These are phyloP conservation scores for Temnothorax longispinosus DNA, from an alignment of 1,140 invertebrate species.

Conservation along the genomic window DNA sequence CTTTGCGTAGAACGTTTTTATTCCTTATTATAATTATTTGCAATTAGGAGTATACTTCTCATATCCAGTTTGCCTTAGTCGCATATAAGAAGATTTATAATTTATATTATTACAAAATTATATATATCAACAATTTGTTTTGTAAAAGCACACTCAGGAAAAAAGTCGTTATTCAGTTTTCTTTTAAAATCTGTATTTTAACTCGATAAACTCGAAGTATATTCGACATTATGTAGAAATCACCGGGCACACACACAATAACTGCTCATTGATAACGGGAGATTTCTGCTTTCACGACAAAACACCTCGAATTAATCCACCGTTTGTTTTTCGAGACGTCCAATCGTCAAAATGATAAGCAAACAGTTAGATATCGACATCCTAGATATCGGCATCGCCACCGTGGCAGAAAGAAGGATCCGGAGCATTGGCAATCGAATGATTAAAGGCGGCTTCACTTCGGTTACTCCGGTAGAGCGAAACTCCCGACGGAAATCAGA, in stretches of 20 bases:
- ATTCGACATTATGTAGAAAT: neutral
- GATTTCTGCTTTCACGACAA: neutral
- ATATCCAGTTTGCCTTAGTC: neutral
- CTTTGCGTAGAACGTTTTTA: neutral
- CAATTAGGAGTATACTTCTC: neutral
- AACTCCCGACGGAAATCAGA: conserved; percentile 84
- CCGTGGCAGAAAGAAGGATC: conserved; percentile 66
- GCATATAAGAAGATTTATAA: neutral
- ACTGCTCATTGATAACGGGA: neutral
- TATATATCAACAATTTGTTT: neutral
- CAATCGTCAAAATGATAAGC: conserved; percentile 62
- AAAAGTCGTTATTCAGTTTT: neutral
- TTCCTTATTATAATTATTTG: conserved; percentile 21
- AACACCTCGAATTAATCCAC: conserved; percentile 63
- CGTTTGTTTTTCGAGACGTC: conserved; percentile 52
- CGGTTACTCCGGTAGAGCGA: conserved; percentile 74
- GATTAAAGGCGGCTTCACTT: conserved; percentile 83
- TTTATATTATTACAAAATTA: neutral
- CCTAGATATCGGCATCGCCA: conserved; percentile 60
- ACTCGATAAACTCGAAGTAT: neutral
- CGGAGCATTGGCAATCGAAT: conserved; percentile 82
- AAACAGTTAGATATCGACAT: conserved; percentile 58
- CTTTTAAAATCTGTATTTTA: neutral
- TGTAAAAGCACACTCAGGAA: neutral
- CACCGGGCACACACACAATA: neutral